Percentiles rank a stretch among this genome's conserved stretches.
Conservation (phyloP, 2,888 invertebrate genomes). For the Trileptium ribeirensis region DNA sequence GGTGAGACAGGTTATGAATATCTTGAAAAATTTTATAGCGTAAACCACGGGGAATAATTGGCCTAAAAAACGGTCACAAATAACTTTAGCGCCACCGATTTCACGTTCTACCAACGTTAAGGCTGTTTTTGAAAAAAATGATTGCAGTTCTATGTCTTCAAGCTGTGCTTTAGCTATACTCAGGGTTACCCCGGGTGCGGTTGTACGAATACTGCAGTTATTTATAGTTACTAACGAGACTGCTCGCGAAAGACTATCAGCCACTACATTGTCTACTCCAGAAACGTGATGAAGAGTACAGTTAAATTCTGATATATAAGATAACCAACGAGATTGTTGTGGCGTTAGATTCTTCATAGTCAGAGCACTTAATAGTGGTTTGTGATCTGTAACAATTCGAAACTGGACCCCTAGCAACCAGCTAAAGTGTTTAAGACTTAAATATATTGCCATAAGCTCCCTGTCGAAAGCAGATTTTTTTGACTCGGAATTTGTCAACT, state of each 20-base stretch:
- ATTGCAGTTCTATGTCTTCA: neutral
- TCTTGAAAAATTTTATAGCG: neutral
- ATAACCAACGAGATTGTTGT: neutral
- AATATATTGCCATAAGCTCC: neutral
- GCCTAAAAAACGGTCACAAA: neutral
- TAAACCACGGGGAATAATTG: neutral
- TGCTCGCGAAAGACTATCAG: neutral
- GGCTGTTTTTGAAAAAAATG: neutral
- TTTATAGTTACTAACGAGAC: too few relatives aligned
- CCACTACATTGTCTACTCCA: neutral
- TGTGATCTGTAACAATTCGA: neutral
- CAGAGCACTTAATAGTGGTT: neutral
- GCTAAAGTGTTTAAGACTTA: neutral
- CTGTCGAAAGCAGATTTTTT: neutral
- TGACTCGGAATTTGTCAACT: neutral
- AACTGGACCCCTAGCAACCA: neutral
- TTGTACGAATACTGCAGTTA: too few relatives aligned
- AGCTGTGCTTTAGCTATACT: neutral
- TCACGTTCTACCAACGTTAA: neutral
- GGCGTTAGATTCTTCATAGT: neutral
- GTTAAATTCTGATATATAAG: neutral
- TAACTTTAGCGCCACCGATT: neutral
- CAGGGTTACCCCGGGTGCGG: too few relatives aligned
- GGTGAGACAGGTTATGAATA: neutral
- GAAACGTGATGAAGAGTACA: neutral